Evolutionary conservation across 2,797 vertebrate species (phyloP).

Genomic region (Uromys caudimaculatus): DNA sequence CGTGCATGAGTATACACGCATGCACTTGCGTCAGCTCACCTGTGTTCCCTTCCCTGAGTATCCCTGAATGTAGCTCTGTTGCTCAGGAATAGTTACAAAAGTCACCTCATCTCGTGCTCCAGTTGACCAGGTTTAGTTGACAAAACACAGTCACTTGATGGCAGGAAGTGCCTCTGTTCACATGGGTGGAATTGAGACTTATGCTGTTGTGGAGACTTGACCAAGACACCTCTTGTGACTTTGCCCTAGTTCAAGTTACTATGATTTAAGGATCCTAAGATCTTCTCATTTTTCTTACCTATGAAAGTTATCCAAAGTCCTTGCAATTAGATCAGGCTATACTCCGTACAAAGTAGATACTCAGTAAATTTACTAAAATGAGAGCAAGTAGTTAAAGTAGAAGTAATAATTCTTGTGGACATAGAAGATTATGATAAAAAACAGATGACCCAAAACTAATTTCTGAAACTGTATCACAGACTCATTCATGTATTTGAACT

Average conservation of each 20-base stretch:
- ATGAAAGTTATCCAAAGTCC: neutral
- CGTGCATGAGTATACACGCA: rapidly evolving
- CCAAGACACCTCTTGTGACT: neutral
- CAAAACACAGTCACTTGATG: neutral
- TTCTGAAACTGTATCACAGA: neutral
- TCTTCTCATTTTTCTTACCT: neutral
- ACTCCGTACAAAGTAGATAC: neutral
- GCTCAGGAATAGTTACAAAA: neutral
- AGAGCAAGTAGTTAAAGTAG: neutral
- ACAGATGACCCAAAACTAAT: neutral
- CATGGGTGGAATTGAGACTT: neutral
- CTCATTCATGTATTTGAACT: slow-evolving; percentile 7
- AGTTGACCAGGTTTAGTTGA: slow-evolving; percentile 16
- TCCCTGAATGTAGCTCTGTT: neutral
- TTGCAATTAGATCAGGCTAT: neutral
- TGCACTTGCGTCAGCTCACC: neutral
- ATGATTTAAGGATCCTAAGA: neutral
- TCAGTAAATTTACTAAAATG: neutral
- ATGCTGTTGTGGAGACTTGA: neutral
- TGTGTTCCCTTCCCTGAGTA: no score
- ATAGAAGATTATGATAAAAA: neutral
- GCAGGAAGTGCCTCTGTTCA: neutral
- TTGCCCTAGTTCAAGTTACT: neutral
- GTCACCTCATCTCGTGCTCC: neutral
- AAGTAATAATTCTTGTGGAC: neutral